Evolutionary conservation across 2,797 vertebrate genomes (phyloP).

Genomic region (Ctenochaetus hawaiiensis): DNA sequence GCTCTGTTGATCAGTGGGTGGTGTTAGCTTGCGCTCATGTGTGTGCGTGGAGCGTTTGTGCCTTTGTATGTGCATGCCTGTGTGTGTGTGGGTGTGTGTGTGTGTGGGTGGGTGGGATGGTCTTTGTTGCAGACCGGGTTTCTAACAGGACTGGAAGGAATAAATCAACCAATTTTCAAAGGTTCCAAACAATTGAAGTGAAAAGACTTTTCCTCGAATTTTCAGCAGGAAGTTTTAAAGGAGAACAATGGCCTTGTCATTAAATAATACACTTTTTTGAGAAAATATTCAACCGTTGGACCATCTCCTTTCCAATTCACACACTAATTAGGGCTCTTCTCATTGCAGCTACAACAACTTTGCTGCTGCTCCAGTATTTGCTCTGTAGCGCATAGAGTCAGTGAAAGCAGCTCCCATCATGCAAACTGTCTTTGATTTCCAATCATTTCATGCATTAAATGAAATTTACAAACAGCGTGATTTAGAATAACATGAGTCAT

Average conservation of each 20-base stretch:
- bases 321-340: slow-evolving; percentile 64
- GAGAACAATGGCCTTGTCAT: slow-evolving; percentile 20
- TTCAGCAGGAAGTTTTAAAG: slow-evolving; percentile 44
- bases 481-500: slow-evolving; percentile 34
- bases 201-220: slow-evolving; percentile 42
- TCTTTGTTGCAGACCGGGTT: slow-evolving; percentile 59
- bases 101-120: slow-evolving; percentile 55
- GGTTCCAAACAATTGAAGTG: slow-evolving; percentile 54
- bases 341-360: slow-evolving; percentile 14
- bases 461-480: slow-evolving; percentile 1
- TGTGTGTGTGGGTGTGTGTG: slow-evolving; percentile 2
- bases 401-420: slow-evolving; percentile 18
- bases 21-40: slow-evolving; percentile 18
- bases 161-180: slow-evolving; percentile 63
- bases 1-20: slow-evolving; percentile 37
- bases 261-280: slow-evolving; percentile 58
- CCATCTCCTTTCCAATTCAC: slow-evolving; percentile 46
- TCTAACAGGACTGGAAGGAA: slow-evolving; percentile 64
- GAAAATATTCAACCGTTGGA: slow-evolving; percentile 57
- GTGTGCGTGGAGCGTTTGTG: neutral
- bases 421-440: slow-evolving; percentile 24
- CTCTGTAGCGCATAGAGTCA: slow-evolving; percentile 17
- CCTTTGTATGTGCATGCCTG: neutral
- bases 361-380: slow-evolving; percentile 17
- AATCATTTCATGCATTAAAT: neutral